phyloP scores from a whole-genome alignment of 37 sponge, comb jelly and placozoan genomes.

The Amphimedon queenslandica region DNA sequence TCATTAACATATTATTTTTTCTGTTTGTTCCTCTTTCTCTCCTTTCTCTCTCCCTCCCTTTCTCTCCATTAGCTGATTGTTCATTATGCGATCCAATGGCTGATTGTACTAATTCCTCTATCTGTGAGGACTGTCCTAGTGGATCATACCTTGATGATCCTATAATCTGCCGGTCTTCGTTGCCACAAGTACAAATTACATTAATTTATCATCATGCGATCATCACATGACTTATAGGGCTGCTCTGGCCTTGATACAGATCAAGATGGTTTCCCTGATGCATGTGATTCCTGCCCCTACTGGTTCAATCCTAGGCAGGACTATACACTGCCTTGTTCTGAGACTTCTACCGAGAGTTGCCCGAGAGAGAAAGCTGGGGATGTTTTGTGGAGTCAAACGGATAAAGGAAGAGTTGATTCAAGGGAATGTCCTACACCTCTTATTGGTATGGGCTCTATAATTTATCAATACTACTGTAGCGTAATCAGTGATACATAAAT shows the following conservation, averaged over 20 bases:
- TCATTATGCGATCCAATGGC: not conserved
- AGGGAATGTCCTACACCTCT: conserved; percentile 25
- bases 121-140: no score
- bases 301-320: conserved; percentile 36
- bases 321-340: not conserved
- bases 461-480: no score
- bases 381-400: conserved; percentile 23
- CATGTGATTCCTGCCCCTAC: conserved; percentile 49
- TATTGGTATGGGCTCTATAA: no score
- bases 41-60: not conserved
- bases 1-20: no score
- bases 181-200: not conserved
- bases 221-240: no score
- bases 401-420: not conserved
- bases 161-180: not conserved
- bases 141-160: not conserved
- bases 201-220: not conserved
- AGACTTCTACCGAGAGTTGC: conserved; percentile 9
- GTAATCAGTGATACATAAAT: no score
- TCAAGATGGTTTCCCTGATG: conserved; percentile 31
- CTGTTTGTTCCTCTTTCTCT: no score
- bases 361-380: conserved; percentile 16
- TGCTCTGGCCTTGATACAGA: conserved; percentile 24
- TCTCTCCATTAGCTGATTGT: not conserved
- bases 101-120: not conserved